Conservation (phyloP, 2,888 invertebrate species). For the Amphipyra berbera region DNA sequence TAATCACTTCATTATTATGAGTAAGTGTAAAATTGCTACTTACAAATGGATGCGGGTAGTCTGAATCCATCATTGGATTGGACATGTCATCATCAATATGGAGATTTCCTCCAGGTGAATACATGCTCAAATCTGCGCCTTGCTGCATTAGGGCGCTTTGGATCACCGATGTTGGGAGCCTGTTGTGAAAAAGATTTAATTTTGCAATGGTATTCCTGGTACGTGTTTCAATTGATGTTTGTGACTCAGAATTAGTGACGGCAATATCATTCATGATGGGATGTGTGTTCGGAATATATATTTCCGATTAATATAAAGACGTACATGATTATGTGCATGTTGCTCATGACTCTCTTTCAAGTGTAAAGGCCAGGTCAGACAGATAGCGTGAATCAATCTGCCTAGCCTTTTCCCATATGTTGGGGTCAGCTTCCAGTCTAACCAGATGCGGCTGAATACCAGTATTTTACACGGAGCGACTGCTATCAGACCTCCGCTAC, state of each 20-base stretch:
- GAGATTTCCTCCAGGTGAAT: slow-evolving; percentile 82
- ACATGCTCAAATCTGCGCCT: slow-evolving; percentile 85
- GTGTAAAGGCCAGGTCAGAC: no score
- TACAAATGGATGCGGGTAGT: slow-evolving; percentile 81
- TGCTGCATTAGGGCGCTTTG: slow-evolving; percentile 86
- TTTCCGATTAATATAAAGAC: slow-evolving; percentile 10
- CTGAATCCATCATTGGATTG: slow-evolving; percentile 79
- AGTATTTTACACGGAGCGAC: no score
- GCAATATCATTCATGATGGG: slow-evolving; percentile 49
- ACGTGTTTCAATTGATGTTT: slow-evolving; percentile 40
- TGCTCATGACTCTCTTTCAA: slow-evolving; percentile 14
- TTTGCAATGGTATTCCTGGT: slow-evolving; percentile 27
- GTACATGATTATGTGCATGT: slow-evolving; percentile 34
- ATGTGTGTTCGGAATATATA: slow-evolving; percentile 41
- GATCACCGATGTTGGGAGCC: slow-evolving; percentile 84
- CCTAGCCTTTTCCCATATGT: no score
- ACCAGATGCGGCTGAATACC: no score
- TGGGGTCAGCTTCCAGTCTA: no score
- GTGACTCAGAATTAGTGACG: slow-evolving; percentile 43
- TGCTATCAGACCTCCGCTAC: no score
- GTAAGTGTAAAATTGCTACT: slow-evolving; percentile 64
- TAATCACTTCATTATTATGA: slow-evolving; percentile 48
- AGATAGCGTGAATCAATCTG: no score
- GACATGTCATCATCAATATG: slow-evolving; percentile 85
- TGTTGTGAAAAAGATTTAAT: slow-evolving; percentile 58